Base-by-base conservation (phyloP, 2,113 vertebrate species). In the Mormyrus iriodes region DNA sequence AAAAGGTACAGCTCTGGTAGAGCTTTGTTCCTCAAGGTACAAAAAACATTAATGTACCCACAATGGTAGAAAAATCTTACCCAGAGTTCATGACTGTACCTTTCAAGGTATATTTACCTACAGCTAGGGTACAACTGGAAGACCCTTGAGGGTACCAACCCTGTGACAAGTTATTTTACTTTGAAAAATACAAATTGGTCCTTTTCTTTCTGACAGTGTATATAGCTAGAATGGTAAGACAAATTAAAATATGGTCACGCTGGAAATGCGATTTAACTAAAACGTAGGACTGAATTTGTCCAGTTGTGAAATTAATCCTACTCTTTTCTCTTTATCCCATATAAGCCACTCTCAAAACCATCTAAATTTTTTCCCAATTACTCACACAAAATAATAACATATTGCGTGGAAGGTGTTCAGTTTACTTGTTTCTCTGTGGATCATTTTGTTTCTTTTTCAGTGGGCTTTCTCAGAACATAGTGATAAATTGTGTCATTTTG, bases 261-360 rank as follows among this genome's bases (percentile, higher is more conserved):
- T 6, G 31, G 69, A 76, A 76, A 39, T 76, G 27, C n/a, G 61
- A 69, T 69, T 13, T 5, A 10, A 9, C n/a, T 31, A 10, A 35
- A 15, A 35, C 3, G 24, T 3, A 73, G 31, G 12, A 76, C 13
- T 19, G 44, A 15, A 24, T 65, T 21, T 76, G 15, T 35, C 44
- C 65, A 88, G 42, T 42, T 51, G 87, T 65, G 83, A 85, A 88
- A 88, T 76, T 51, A 88, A 79, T 39, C 65, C 2, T 35, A 19
- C 46, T n/a, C 27, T 1, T 46, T 48, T 73, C 15, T 13, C 27
- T 21, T 51, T 76, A 88, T 79, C 48, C 55, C 31, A 19, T 44
- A 73, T 21, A 79, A 79, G 15, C 44, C 61, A 35, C 3, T n/a
- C 35, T 65, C 69, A 12, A n/a, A 46, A 65, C 53, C 42, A 69